These are phyloP conservation scores for Halotydeus destructor DNA, from an alignment of 1,140 invertebrate species.

Conservation along the genomic window DNA sequence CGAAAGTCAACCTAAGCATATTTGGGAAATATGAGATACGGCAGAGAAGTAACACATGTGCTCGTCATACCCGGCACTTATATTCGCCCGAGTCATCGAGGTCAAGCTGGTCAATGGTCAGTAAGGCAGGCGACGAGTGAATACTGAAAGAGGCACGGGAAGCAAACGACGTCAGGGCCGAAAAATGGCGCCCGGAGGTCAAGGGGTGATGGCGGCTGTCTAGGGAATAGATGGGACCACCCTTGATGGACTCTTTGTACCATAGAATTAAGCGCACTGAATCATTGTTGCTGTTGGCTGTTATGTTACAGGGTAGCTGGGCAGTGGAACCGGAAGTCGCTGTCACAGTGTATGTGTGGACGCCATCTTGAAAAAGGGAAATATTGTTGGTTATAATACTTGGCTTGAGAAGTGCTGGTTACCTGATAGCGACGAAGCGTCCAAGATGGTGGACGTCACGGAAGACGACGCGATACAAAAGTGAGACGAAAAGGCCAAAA, in stretches of 20 bases:
- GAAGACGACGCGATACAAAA: too few relatives aligned
- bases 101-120: slow-evolving; percentile 3
- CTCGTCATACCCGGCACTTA: neutral
- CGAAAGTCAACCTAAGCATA: slow-evolving; percentile 4
- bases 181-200: slow-evolving; percentile 5
- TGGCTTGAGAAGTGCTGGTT: too few relatives aligned
- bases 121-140: neutral
- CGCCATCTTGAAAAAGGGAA: too few relatives aligned
- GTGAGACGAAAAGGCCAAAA: too few relatives aligned
- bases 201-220: slow-evolving; percentile 4
- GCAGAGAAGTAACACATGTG: neutral
- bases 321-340: neutral
- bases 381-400: too few relatives aligned
- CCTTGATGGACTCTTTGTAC: slow-evolving; percentile 9
- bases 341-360: neutral
- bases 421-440: too few relatives aligned
- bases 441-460: too few relatives aligned
- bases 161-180: neutral
- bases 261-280: slow-evolving; percentile 8
- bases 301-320: slow-evolving; percentile 2
- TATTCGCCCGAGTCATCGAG: slow-evolving; percentile 3
- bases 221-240: slow-evolving; percentile 10
- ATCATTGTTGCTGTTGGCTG: neutral
- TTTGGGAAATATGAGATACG: neutral
- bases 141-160: slow-evolving; percentile 9